phyloP scores from a whole-genome alignment of 1,140 invertebrate species.

The Drosophila serrata region DNA sequence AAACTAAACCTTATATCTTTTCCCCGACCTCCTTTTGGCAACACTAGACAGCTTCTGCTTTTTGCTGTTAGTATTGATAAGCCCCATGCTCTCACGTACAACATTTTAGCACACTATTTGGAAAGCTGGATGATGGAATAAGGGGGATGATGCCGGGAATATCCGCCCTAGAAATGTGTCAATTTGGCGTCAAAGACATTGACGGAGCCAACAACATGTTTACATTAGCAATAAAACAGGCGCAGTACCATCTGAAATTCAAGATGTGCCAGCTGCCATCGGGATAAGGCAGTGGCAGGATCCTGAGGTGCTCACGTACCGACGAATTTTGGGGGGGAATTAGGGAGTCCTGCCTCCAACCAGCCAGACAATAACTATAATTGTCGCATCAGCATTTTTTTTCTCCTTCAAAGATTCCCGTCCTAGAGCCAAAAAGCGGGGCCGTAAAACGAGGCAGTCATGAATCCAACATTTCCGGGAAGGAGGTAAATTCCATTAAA shows the following conservation, averaged over 20 bases:
- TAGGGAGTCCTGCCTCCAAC: slow-evolving; percentile 29
- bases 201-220: slow-evolving; percentile 70
- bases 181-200: slow-evolving; percentile 76
- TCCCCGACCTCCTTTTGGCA: not conserved
- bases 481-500: slow-evolving; percentile 69
- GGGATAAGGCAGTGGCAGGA: slow-evolving; percentile 8
- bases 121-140: slow-evolving; percentile 10
- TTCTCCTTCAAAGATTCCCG: slow-evolving; percentile 16
- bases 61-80: slow-evolving; percentile 51
- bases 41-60: slow-evolving; percentile 6
- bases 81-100: slow-evolving; percentile 47
- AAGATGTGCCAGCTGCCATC: slow-evolving; percentile 43
- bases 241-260: slow-evolving; percentile 61
- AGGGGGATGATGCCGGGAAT: slow-evolving; percentile 21
- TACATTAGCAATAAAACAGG: slow-evolving; percentile 79
- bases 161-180: slow-evolving; percentile 67
- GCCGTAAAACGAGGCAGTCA: slow-evolving; percentile 62
- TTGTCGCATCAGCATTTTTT: slow-evolving; percentile 81
- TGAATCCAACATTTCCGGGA: slow-evolving; percentile 9
- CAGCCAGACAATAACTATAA: slow-evolving; percentile 82
- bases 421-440: slow-evolving; percentile 52
- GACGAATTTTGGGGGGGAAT: slow-evolving; percentile 7
- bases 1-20: not conserved
- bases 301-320: slow-evolving; percentile 64
- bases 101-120: slow-evolving; percentile 78